These are phyloP conservation scores for Nansenia antarctica DNA, from an alignment of 2,113 vertebrate species.

Conservation along the genomic window DNA sequence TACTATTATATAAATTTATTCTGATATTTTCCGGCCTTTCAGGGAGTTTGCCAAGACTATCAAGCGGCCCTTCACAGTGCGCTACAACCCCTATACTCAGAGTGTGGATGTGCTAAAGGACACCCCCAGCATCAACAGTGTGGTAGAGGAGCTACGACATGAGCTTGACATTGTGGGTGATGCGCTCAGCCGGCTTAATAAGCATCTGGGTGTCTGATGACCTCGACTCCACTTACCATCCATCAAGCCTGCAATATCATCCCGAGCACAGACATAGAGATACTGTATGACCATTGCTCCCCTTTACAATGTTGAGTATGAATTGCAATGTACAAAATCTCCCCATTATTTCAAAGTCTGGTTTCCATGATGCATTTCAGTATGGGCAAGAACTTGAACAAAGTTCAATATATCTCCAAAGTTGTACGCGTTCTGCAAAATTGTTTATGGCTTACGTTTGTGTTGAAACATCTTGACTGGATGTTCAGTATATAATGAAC, in stretches of 20 bases:
- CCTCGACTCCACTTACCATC: background rate
- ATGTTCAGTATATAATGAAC: no score
- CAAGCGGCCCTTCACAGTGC: conserved; percentile 92
- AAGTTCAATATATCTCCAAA: no score
- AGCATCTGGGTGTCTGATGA: conserved; percentile 73
- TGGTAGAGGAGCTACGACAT: conserved; percentile 88
- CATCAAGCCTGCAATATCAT: background rate
- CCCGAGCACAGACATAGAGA: background rate
- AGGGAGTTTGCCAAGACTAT: conserved; percentile 98
- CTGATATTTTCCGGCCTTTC: conserved; percentile 8
- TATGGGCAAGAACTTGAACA: no score
- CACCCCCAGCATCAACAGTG: conserved; percentile 84
- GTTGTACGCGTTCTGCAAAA: no score
- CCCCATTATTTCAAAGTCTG: no score
- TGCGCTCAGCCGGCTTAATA: conserved; percentile 87
- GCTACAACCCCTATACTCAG: conserved; percentile 95
- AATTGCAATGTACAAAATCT: no score
- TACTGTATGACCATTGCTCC: no score
- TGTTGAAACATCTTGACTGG: no score
- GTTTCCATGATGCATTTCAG: no score
- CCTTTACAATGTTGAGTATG: no score
- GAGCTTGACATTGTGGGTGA: conserved; percentile 92
- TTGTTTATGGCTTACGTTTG: no score
- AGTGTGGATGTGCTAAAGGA: conserved; percentile 92
- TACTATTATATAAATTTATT: no score